phyloP scores from a whole-genome alignment of 2,113 vertebrate genomes.

The Tichodroma muraria region DNA sequence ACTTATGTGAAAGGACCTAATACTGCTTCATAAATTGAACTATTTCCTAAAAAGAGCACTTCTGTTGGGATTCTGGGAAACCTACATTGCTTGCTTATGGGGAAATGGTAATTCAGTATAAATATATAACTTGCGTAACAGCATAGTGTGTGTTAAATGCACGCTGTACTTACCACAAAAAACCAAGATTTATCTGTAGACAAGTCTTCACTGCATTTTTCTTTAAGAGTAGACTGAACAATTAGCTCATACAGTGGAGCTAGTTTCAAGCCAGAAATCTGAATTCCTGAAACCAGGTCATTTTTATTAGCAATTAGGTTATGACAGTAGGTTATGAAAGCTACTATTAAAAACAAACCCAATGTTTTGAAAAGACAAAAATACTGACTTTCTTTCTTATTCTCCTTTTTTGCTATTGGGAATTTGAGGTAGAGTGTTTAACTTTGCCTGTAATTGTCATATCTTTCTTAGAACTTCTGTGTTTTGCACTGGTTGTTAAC shows the following conservation, averaged over 20 bases:
- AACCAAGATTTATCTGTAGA: neutral
- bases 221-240: slow-evolving; percentile 7
- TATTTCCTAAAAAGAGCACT: neutral
- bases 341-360: neutral
- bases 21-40: neutral
- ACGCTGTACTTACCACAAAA: slow-evolving; percentile 41
- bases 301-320: neutral
- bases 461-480: neutral
- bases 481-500: neutral
- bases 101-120: neutral
- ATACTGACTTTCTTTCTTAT: neutral
- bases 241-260: slow-evolving; percentile 43
- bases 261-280: slow-evolving; percentile 3
- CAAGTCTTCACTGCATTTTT: neutral
- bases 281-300: slow-evolving; percentile 45
- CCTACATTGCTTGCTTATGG: neutral
- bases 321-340: neutral
- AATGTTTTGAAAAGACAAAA: neutral
- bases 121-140: neutral
- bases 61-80: neutral
- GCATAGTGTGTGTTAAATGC: neutral
- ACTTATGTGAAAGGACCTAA: neutral
- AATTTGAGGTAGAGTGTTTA: neutral
- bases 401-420: neutral
- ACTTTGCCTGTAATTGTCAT: neutral